phyloP scores from a whole-genome alignment of 2,113 vertebrate species.

The Ariopsis seemanni region DNA sequence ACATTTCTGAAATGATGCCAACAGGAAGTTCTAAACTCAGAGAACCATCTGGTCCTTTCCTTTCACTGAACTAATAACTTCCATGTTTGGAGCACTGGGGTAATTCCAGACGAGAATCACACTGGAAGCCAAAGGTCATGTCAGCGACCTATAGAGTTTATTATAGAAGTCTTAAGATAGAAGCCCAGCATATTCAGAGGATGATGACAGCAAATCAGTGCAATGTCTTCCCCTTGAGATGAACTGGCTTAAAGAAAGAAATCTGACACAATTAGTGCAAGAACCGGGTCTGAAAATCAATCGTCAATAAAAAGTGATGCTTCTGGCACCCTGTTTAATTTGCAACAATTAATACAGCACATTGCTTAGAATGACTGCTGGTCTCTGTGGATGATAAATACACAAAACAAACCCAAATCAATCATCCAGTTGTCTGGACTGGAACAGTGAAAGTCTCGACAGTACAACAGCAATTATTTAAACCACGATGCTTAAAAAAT shows the following conservation, averaged over 20 bases:
- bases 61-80: conserved; percentile 17
- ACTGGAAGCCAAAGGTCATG: conserved; percentile 24
- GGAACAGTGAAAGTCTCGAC: conserved; percentile 46
- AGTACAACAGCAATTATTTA: conserved; percentile 4
- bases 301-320: not conserved
- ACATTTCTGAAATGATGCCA: conserved; percentile 32
- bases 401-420: conserved; percentile 19
- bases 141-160: conserved; percentile 23
- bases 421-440: conserved; percentile 40
- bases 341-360: not conserved
- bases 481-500: conserved; percentile 14
- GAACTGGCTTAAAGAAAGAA: not conserved
- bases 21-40: conserved; percentile 25
- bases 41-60: conserved; percentile 1
- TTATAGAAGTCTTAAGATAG: conserved; percentile 12
- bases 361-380: not conserved
- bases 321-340: not conserved
- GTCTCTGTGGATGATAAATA: conserved; percentile 3
- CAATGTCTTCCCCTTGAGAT: not conserved
- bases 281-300: not conserved
- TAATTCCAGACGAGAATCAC: conserved; percentile 13
- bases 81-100: not conserved
- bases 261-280: not conserved
- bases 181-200: conserved; percentile 8
- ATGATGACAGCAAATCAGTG: conserved; percentile 10